Conservation (phyloP, 2,797 vertebrate species). For the Leptoclinus maculatus region DNA sequence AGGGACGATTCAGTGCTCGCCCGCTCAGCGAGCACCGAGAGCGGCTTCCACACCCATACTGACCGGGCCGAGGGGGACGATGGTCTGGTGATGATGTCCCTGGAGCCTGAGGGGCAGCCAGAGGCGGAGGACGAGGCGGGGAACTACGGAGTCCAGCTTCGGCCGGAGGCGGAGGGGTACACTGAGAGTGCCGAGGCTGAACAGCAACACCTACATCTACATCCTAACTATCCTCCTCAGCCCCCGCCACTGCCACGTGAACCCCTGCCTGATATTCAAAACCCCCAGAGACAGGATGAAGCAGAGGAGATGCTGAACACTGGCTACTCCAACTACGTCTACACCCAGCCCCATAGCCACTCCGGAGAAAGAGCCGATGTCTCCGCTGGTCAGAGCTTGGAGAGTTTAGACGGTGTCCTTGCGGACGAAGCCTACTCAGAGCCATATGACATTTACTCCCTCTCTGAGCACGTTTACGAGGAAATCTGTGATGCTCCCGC, state of each 20-base stretch:
- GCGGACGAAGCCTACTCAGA: slow-evolving; percentile 91
- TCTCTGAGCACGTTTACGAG: slow-evolving; percentile 96
- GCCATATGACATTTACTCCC: slow-evolving; percentile 90
- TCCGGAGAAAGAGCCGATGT: slow-evolving; percentile 67
- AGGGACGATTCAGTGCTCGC: slow-evolving; percentile 86
- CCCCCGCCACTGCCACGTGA: slow-evolving; percentile 85
- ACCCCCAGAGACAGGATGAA: slow-evolving; percentile 85
- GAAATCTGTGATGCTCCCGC: slow-evolving; percentile 88
- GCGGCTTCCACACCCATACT: slow-evolving; percentile 95
- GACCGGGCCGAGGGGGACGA: slow-evolving; percentile 95
- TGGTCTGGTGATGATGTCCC: slow-evolving; percentile 81
- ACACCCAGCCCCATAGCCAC: slow-evolving; percentile 86
- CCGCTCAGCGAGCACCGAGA: slow-evolving; percentile 95
- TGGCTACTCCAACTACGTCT: slow-evolving; percentile 92
- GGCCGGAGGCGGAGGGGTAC: slow-evolving; percentile 92
- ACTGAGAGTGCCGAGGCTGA: slow-evolving; percentile 92
- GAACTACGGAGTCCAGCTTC: slow-evolving; percentile 54
- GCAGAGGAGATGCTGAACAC: slow-evolving; percentile 88
- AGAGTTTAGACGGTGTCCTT: slow-evolving; percentile 41
- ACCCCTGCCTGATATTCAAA: slow-evolving; percentile 84
- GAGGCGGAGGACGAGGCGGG: slow-evolving; percentile 70
- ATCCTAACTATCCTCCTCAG: slow-evolving; percentile 82
- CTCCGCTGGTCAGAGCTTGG: slow-evolving; percentile 33
- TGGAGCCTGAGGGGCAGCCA: slow-evolving; percentile 83
- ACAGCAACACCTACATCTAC: slow-evolving; percentile 83